Base-by-base conservation (phyloP, 2,113 vertebrate species). In the Lethenteron reissneri region DNA sequence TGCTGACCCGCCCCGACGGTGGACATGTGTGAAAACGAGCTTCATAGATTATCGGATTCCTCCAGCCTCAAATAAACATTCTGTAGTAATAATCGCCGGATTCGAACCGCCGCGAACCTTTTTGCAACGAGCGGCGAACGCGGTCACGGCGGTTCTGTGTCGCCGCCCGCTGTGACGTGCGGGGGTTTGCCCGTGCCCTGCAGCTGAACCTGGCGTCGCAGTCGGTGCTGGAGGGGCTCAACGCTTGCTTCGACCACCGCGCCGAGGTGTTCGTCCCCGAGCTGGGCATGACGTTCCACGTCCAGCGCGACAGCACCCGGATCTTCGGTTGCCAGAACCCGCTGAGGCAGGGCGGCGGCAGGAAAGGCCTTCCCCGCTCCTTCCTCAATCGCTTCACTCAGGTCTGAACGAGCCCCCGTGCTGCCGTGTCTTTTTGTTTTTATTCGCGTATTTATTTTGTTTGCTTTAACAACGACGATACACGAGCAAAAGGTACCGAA, bases 301-400 rank as follows among this genome's bases (percentile, higher is more conserved):
- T 99, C 17, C 88, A 90, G 71, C 92, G 92, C 8, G 81, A 88
- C 74, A 90, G 78, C 70, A 97, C 92, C 0, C 95, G 92, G 80
- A 95, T 99, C 78, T 97, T 97, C 75, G 90, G 87, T 71, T 99
- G 94, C 77, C 92, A 97, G 72, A 99, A 99, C 79, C 94, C 94
- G 0, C 96, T 91, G 75, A 85, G 82, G 71, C 92, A 99, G 81
- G 94, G 94, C 71, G 94, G 94, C 0, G 94, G 94, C 11, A 86
- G 94, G 58, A 96, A 95, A 72, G 94, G 92, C 56, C 84, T 99
- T 2, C 90, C 92, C 13, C 90, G 84, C 73, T 97, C 94, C 72
- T 96, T 99, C 79, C 88, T 99, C 72, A 99, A 99, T 76, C 83
- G 92, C 76, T 99, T 99, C 78, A 95, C 92, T 75, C 94, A 99